Conservation (phyloP, 1,140 invertebrate species). For the Drosophila melanica region DNA sequence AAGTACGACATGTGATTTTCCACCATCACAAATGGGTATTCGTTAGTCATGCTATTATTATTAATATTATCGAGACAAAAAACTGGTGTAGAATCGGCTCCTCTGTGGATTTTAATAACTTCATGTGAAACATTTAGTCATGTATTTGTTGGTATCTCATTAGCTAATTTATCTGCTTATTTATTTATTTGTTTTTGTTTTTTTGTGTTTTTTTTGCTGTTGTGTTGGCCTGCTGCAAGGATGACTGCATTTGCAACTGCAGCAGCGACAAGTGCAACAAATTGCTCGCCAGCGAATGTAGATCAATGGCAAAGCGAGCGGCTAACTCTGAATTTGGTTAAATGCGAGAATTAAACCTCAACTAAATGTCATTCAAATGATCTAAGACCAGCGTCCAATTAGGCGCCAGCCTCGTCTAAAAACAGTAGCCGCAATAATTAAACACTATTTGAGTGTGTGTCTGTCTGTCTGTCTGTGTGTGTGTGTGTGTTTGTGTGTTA, state of each 20-base stretch:
- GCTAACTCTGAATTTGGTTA: slow-evolving; percentile 70
- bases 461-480: background rate
- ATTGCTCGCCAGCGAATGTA: slow-evolving; percentile 52
- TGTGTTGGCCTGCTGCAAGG: slow-evolving; percentile 52
- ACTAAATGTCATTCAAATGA: slow-evolving; percentile 67
- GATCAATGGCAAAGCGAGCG: slow-evolving; percentile 75
- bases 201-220: background rate
- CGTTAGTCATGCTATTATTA: slow-evolving; percentile 11
- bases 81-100: slow-evolving; percentile 12
- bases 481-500: slow-evolving; percentile 37
- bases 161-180: too few relatives aligned
- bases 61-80: background rate
- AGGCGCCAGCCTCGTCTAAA: slow-evolving; percentile 47
- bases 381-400: slow-evolving; percentile 62
- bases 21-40: background rate
- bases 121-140: too few relatives aligned
- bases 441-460: slow-evolving; percentile 3
- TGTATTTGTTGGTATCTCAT: too few relatives aligned
- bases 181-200: too few relatives aligned
- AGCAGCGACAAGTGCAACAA: slow-evolving; percentile 50
- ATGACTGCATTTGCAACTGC: slow-evolving; percentile 61
- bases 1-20: background rate
- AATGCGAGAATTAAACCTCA: slow-evolving; percentile 49
- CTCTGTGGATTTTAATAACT: background rate
- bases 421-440: slow-evolving; percentile 29